Conservation (phyloP, 2,113 vertebrate species). For the Gobio gobio region DNA sequence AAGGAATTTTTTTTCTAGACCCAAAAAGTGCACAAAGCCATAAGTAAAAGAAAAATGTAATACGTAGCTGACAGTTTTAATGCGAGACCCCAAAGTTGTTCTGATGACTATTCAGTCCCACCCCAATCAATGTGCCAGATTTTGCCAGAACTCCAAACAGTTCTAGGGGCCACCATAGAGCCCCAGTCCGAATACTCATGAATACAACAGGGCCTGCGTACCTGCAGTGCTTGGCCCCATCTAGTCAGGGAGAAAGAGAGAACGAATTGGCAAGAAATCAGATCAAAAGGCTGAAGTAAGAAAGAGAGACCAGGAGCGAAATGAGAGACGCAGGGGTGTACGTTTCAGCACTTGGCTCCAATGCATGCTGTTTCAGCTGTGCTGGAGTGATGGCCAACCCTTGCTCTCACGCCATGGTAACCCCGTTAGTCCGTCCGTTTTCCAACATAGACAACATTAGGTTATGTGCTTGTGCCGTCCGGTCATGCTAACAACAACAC, state of each 20-base stretch:
- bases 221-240: conserved; percentile 14
- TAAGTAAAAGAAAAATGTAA: too few relatives aligned
- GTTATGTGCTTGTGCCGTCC: neutral
- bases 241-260: conserved; percentile 45
- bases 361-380: conserved; percentile 78
- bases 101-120: conserved; percentile 5
- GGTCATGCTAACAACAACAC: conserved; percentile 9
- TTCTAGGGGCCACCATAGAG: neutral
- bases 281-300: conserved; percentile 52
- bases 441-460: conserved; percentile 34
- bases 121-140: neutral
- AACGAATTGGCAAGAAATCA: conserved; percentile 27
- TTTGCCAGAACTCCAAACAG: neutral
- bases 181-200: neutral
- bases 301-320: conserved; percentile 14
- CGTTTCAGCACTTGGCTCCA: conserved; percentile 70
- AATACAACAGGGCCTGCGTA: neutral
- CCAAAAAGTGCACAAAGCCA: too few relatives aligned
- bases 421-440: conserved; percentile 54
- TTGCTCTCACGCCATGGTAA: conserved; percentile 73
- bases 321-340: conserved; percentile 62
- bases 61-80: neutral
- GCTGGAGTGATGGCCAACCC: conserved; percentile 66
- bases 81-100: neutral
- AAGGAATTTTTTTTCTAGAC: too few relatives aligned